Evolutionary conservation across 2,888 invertebrate species (phyloP).

Genomic region (Temnothorax rugatulus): DNA sequence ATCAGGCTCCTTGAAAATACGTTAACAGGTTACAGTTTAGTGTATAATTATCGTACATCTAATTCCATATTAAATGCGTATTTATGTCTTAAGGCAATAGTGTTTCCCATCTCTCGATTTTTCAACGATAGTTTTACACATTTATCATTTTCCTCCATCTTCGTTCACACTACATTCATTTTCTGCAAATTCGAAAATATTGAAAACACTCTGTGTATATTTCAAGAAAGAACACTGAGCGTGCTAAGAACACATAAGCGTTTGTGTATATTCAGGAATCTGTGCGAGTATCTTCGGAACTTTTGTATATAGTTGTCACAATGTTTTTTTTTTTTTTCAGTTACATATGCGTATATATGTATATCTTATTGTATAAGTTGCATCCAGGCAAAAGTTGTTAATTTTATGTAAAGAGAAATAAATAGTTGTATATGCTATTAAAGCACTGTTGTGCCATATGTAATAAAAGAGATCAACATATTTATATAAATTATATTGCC

Average conservation of each 20-base stretch:
- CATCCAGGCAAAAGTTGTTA: background rate
- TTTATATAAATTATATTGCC: background rate
- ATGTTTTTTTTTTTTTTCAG: slow-evolving; percentile 9
- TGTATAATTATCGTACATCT: slow-evolving; percentile 31
- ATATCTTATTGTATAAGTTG: slow-evolving; percentile 9
- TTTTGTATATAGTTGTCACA: background rate
- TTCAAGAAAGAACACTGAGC: slow-evolving; percentile 15
- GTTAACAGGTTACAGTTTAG: slow-evolving; percentile 20
- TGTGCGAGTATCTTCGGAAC: background rate
- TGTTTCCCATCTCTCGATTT: slow-evolving; percentile 61
- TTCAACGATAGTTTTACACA: slow-evolving; percentile 18
- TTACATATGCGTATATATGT: background rate
- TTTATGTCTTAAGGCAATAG: slow-evolving; percentile 79
- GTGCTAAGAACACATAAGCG: slow-evolving; percentile 11
- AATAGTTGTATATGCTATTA: slow-evolving; percentile 1
- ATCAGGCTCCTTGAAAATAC: slow-evolving; percentile 1
- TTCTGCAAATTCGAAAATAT: slow-evolving; percentile 38
- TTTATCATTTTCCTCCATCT: slow-evolving; percentile 21
- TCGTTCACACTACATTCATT: slow-evolving; percentile 23
- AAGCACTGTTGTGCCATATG: background rate
- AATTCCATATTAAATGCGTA: slow-evolving; percentile 69
- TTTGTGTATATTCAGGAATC: slow-evolving; percentile 12
- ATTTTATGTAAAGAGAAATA: slow-evolving; percentile 3
- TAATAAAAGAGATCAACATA: background rate
- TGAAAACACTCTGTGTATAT: background rate